These are phyloP conservation scores for Drosophila kikkawai DNA, from an alignment of 1,140 invertebrate species.

Conservation along the genomic window DNA sequence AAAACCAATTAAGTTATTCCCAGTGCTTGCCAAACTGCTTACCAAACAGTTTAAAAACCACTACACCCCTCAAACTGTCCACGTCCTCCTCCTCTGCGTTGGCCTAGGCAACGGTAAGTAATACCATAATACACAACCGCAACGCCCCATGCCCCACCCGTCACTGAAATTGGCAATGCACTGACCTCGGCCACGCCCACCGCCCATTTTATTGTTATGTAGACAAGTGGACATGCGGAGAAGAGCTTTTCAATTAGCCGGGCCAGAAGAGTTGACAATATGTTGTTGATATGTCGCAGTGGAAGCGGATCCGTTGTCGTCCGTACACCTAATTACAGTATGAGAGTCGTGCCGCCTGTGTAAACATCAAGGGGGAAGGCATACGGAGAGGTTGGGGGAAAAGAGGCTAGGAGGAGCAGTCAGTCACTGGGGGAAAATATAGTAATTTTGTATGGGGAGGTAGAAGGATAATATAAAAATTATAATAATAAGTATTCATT, in stretches of 20 bases:
- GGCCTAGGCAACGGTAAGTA: constrained; percentile 39
- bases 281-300: constrained; percentile 51
- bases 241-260: constrained; percentile 59
- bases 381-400: not conserved
- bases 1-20: not conserved
- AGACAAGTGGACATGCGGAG: constrained; percentile 40
- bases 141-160: constrained; percentile 1
- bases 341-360: constrained; percentile 73
- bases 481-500: not conserved
- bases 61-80: not conserved
- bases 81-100: not conserved
- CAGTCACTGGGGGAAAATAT: constrained; percentile 5
- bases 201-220: constrained; percentile 52
- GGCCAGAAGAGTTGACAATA: constrained; percentile 55
- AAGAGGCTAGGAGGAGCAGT: not conserved
- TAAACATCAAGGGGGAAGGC: constrained; percentile 48
- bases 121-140: constrained; percentile 20
- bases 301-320: constrained; percentile 28
- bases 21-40: not conserved
- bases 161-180: constrained; percentile 36
- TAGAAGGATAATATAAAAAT: not conserved
- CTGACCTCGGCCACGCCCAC: constrained; percentile 42
- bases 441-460: not conserved
- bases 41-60: constrained; percentile 1
- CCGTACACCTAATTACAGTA: constrained; percentile 67